A percentile compares a stretch with the other conserved stretches of the same genome.
Conservation (phyloP, 2,888 invertebrate species). For the Carabus problematicus region DNA sequence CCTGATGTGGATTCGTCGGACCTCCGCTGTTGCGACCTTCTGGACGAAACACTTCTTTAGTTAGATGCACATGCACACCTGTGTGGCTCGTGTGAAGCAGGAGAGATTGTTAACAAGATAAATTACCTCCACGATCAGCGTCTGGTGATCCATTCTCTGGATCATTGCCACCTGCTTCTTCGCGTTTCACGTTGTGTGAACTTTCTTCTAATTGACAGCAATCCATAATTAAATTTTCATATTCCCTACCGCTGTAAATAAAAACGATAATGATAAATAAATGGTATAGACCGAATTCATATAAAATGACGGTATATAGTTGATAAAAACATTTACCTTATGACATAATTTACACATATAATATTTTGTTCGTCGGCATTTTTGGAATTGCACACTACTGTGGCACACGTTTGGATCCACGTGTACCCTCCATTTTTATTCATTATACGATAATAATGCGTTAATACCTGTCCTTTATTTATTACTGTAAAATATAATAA, state of each 20-base stretch:
- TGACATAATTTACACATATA: constrained; percentile 96
- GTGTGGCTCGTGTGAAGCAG: no score
- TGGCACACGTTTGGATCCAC: constrained; percentile 97
- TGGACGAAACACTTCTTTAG: constrained; percentile 55
- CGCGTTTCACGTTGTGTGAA: constrained; percentile 81
- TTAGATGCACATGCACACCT: not conserved
- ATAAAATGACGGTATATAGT: not conserved
- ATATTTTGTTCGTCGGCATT: constrained; percentile 97
- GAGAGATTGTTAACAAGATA: not conserved
- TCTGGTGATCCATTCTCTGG: constrained; percentile 90
- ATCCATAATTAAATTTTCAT: constrained; percentile 91
- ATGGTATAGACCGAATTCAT: not conserved
- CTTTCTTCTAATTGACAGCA: constrained; percentile 90
- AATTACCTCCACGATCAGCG: constrained; percentile 74
- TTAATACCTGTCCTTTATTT: constrained; percentile 95
- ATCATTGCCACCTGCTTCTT: constrained; percentile 78
- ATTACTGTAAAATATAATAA: constrained; percentile 73
- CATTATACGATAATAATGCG: constrained; percentile 95
- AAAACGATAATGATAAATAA: constrained; percentile 49
- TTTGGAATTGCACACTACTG: constrained; percentile 93
- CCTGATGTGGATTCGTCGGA: constrained; percentile 62
- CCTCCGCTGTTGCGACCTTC: constrained; percentile 66
- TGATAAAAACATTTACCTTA: constrained; percentile 72
- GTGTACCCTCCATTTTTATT: constrained; percentile 96
- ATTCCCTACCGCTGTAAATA: constrained; percentile 78